These are phyloP conservation scores for Anguilla japonica DNA, from an alignment of 2,113 vertebrate species.

Conservation along the genomic window DNA sequence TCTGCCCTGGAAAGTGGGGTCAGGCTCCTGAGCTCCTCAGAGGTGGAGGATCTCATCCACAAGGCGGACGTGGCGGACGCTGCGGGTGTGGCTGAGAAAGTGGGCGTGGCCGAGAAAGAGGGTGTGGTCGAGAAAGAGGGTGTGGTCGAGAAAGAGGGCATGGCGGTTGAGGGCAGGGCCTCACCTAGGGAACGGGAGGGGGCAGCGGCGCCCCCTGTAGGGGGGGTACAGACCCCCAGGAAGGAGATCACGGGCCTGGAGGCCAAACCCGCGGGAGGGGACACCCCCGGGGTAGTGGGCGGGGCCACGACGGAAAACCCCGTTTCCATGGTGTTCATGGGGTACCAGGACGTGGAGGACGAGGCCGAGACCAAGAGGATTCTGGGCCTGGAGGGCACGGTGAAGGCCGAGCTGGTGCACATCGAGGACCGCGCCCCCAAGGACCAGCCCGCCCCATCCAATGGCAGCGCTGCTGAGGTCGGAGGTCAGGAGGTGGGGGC, in stretches of 20 bases:
- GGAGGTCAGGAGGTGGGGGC: conserved; percentile 49
- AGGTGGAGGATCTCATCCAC: conserved; percentile 91
- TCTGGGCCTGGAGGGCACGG: conserved; percentile 82
- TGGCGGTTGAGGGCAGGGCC: conserved; percentile 20
- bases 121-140: neutral
- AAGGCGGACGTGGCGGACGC: conserved; percentile 83
- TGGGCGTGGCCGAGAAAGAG: neutral
- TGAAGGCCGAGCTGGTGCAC: conserved; percentile 88
- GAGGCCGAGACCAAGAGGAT: conserved; percentile 87
- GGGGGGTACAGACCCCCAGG: conserved; percentile 44
- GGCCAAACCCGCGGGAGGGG: conserved; percentile 40
- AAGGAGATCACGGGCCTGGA: conserved; percentile 78
- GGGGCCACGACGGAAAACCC: conserved; percentile 78
- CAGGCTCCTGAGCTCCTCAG: conserved; percentile 81
- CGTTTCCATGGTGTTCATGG: conserved; percentile 97
- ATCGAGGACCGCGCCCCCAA: conserved; percentile 77
- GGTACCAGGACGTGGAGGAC: conserved; percentile 92
- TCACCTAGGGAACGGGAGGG: neutral
- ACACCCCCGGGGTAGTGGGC: neutral
- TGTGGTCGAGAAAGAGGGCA: neutral
- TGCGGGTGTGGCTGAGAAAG: conserved; percentile 34
- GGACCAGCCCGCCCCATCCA: conserved; percentile 58
- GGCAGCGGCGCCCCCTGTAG: neutral
- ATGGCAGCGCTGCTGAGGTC: conserved; percentile 64
- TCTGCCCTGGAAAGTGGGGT: conserved; percentile 72